Evolutionary conservation across 2,888 invertebrate species (phyloP).

Genomic region (Epinotia demarniana): DNA sequence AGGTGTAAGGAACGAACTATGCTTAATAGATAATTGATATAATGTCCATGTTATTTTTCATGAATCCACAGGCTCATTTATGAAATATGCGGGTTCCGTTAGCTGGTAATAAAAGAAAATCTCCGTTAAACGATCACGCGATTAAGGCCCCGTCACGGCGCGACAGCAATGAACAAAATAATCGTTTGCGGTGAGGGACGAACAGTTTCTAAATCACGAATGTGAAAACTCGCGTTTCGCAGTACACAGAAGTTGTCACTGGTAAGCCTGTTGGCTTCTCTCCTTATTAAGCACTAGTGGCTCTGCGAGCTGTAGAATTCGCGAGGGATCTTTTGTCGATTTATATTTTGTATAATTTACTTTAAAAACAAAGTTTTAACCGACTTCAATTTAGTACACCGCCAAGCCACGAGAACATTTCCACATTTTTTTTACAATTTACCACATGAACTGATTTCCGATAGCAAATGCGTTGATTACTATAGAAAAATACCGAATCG

Average conservation of each 20-base stretch:
- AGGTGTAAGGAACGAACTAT: neutral
- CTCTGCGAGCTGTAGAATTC: too few species aligned
- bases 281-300: too few species aligned
- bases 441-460: too few species aligned
- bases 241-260: constrained; percentile 48
- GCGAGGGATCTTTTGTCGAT: too few species aligned
- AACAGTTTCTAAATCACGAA: constrained; percentile 79
- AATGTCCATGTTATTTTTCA: constrained; percentile 24
- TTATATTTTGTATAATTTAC: too few species aligned
- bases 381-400: too few species aligned
- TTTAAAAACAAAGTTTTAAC: too few species aligned
- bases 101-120: constrained; percentile 61
- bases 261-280: neutral
- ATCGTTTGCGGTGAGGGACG: constrained; percentile 78
- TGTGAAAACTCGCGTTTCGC: constrained; percentile 68
- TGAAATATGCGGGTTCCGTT: constrained; percentile 44
- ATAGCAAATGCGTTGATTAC: too few species aligned
- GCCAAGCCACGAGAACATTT: too few species aligned
- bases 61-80: constrained; percentile 26
- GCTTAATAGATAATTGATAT: too few species aligned
- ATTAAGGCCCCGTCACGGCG: constrained; percentile 60
- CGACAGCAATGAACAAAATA: constrained; percentile 73
- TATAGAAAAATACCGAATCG: too few species aligned
- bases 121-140: constrained; percentile 61
- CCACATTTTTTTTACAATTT: too few species aligned